A percentile compares a stretch with the other conserved stretches of the same genome.
Evolutionary conservation across 2,797 vertebrate species (phyloP).

Genomic region (Bryconaethiops microstoma): DNA sequence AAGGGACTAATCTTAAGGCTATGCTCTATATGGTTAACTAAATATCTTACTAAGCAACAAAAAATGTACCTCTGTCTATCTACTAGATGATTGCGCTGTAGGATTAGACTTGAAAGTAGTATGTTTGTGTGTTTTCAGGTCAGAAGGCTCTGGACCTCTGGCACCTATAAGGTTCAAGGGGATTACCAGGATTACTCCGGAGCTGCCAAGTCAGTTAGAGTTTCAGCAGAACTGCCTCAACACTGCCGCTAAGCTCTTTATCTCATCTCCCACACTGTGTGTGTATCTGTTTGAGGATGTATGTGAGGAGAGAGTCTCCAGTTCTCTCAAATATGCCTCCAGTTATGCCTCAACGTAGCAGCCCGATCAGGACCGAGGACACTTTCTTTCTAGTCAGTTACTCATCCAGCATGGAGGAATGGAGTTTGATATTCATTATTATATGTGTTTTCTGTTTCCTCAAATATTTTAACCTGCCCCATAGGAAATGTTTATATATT

Average conservation of each 20-base stretch:
- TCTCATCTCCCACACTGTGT: slow-evolving; percentile 74
- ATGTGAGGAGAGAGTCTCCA: slow-evolving; percentile 17
- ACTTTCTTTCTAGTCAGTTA: too few relatives aligned
- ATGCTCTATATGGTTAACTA: too few relatives aligned
- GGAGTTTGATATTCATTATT: too few relatives aligned
- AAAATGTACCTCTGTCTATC: neutral
- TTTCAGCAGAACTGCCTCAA: slow-evolving; percentile 66
- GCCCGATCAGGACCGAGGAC: too few relatives aligned
- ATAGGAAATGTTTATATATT: too few relatives aligned
- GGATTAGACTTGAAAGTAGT: slow-evolving; percentile 12
- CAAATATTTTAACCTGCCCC: too few relatives aligned
- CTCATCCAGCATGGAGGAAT: too few relatives aligned
- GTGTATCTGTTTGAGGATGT: slow-evolving; percentile 26
- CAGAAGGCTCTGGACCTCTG: slow-evolving; percentile 63
- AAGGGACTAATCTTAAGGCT: too few relatives aligned
- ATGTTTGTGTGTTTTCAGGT: slow-evolving; percentile 59
- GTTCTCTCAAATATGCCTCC: neutral
- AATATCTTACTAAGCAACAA: too few relatives aligned
- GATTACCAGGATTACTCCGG: slow-evolving; percentile 78
- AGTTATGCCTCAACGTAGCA: too few relatives aligned
- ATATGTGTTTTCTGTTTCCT: too few relatives aligned
- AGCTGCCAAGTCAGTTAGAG: slow-evolving; percentile 76
- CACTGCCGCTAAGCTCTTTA: slow-evolving; percentile 72
- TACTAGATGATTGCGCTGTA: neutral
- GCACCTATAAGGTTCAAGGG: slow-evolving; percentile 70